Conservation (phyloP, 1,140 invertebrate genomes). For the Dendroctonus ponderosae region DNA sequence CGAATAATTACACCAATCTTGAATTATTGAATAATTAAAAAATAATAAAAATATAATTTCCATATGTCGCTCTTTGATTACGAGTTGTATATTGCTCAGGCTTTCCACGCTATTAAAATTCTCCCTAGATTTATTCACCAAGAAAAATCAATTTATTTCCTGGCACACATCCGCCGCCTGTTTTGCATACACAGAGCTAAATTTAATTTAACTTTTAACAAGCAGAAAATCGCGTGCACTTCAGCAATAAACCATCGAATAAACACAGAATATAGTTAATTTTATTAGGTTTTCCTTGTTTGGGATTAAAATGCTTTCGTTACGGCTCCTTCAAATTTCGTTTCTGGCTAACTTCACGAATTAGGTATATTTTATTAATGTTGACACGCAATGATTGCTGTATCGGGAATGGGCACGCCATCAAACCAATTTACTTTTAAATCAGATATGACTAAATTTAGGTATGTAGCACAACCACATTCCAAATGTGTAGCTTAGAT, state of each 20-base stretch:
- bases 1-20: slow-evolving; percentile 20
- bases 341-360: slow-evolving; percentile 28
- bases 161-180: not conserved
- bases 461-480: no score
- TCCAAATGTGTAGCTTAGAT: no score
- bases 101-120: no score
- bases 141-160: no score
- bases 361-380: slow-evolving; percentile 35
- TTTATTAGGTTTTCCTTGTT: slow-evolving; percentile 39
- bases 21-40: slow-evolving; percentile 15
- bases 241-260: slow-evolving; percentile 27
- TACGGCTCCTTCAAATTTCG: slow-evolving; percentile 25
- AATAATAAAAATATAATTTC: not conserved
- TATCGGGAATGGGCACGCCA: no score
- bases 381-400: slow-evolving; percentile 19
- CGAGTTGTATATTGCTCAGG: no score
- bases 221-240: slow-evolving; percentile 28
- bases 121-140: no score
- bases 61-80: not conserved
- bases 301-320: slow-evolving; percentile 31
- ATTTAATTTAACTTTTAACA: slow-evolving; percentile 37
- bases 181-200: slow-evolving; percentile 25
- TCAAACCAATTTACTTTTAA: no score
- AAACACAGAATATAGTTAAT: slow-evolving; percentile 34
- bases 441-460: no score